Conservation (phyloP, 2,888 invertebrate species). For the Zygothrica quintamaculata region DNA sequence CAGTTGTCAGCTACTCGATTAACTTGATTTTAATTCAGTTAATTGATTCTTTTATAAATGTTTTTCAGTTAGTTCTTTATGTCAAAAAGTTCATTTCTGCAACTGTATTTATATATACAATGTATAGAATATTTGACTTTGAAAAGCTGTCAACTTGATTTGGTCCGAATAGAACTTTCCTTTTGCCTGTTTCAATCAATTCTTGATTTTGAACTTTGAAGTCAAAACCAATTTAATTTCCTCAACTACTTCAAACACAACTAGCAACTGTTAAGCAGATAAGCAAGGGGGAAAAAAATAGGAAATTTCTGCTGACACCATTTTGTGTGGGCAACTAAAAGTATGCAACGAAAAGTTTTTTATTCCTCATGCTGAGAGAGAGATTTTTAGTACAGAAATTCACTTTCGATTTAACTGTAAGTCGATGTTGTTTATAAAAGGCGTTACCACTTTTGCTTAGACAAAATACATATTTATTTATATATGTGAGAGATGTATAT, state of each 20-base stretch:
- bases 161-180: constrained; percentile 13
- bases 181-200: constrained; percentile 59
- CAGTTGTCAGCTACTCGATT: too few relatives aligned
- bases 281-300: background rate
- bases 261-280: background rate
- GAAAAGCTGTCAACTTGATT: constrained; percentile 3
- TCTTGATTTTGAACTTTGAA: constrained; percentile 38
- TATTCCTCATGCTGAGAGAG: constrained; percentile 6
- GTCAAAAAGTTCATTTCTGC: too few relatives aligned
- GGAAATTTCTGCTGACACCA: constrained; percentile 57
- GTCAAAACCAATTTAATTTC: constrained; percentile 42
- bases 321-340: constrained; percentile 33
- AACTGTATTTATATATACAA: too few relatives aligned
- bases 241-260: constrained; percentile 12
- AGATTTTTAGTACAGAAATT: background rate
- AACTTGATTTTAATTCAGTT: too few relatives aligned
- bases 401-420: constrained; percentile 11
- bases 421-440: constrained; percentile 38
- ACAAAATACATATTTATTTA: background rate
- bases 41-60: too few relatives aligned
- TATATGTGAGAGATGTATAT: too few relatives aligned
- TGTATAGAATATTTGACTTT: constrained; percentile 3
- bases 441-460: constrained; percentile 34
- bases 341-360: constrained; percentile 30
- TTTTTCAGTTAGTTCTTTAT: too few relatives aligned